Percentiles rank a stretch among this genome's conserved stretches.
phyloP scores from a whole-genome alignment of 2,888 invertebrate species.

The Craniophora ligustri region DNA sequence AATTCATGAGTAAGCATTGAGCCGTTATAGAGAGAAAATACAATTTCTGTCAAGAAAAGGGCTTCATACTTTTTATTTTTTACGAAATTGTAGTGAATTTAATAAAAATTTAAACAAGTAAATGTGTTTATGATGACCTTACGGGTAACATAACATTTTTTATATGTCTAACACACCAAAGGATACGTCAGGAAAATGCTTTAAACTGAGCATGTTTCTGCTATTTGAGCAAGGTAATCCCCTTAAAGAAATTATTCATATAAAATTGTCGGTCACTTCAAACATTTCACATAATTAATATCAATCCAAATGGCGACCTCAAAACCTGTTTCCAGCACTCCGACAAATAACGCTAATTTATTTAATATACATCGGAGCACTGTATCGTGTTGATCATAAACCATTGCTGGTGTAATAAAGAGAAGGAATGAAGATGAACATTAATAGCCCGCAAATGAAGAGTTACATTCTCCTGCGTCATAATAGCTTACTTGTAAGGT shows the following conservation, averaged over 20 bases:
- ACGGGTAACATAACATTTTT: too few species aligned
- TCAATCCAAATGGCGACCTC: constrained; percentile 23
- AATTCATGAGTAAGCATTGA: too few species aligned
- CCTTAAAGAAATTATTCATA: neutral
- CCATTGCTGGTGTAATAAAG: constrained; percentile 45
- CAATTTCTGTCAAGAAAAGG: too few species aligned
- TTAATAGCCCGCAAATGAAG: constrained; percentile 53
- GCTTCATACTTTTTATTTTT: too few species aligned
- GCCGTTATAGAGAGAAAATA: too few species aligned
- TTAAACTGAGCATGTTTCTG: too few species aligned
- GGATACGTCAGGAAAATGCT: too few species aligned
- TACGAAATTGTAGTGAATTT: too few species aligned
- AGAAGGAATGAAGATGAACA: constrained; percentile 39
- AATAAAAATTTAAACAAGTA: too few species aligned
- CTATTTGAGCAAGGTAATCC: too few species aligned
- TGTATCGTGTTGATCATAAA: constrained; percentile 35
- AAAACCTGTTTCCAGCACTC: constrained; percentile 10
- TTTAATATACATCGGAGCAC: constrained; percentile 25
- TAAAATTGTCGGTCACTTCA: neutral
- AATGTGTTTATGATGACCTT: too few species aligned
- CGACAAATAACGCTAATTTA: constrained; percentile 30
- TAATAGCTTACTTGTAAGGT: neutral
- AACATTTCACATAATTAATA: constrained; percentile 27
- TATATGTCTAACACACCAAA: too few species aligned
- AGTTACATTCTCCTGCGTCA: constrained; percentile 22